These are phyloP conservation scores for Corythoichthys haematopterus DNA, from an alignment of 2,113 vertebrate species.

Conservation along the genomic window DNA sequence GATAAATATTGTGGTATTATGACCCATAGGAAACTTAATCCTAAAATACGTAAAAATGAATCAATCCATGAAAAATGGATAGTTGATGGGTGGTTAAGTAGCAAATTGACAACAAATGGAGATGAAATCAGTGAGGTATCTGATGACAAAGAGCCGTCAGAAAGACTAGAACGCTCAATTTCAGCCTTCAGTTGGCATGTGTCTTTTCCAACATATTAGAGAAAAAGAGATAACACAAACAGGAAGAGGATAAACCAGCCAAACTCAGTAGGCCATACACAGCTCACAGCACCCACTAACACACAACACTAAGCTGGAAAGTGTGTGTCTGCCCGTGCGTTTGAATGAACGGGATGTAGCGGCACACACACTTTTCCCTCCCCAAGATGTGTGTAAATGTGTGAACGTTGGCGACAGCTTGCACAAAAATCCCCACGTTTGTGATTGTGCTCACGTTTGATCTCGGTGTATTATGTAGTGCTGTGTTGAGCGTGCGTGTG, in stretches of 20 bases:
- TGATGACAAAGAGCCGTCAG: neutral
- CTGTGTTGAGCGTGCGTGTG: constrained; percentile 28
- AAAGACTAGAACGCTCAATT: constrained; percentile 35
- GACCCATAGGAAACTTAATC: no score
- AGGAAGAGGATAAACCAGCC: constrained; percentile 40
- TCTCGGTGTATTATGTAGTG: constrained; percentile 49
- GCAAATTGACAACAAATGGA: neutral
- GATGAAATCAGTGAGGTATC: neutral
- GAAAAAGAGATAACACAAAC: constrained; percentile 52
- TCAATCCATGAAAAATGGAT: neutral
- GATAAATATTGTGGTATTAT: no score
- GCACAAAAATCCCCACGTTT: constrained; percentile 55
- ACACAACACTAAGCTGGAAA: constrained; percentile 6
- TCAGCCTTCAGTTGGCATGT: constrained; percentile 49
- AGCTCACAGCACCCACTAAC: constrained; percentile 18
- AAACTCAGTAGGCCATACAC: constrained; percentile 41
- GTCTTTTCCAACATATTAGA: constrained; percentile 54
- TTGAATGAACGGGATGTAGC: constrained; percentile 28
- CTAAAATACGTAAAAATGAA: neutral
- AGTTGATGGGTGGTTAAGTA: neutral
- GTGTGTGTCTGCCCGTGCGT: constrained; percentile 7
- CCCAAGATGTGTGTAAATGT: constrained; percentile 13
- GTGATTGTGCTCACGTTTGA: constrained; percentile 32
- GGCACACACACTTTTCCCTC: constrained; percentile 10
- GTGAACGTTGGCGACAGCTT: constrained; percentile 50